Conservation (phyloP, 2,888 invertebrate genomes). For the Tenodera sinensis region DNA sequence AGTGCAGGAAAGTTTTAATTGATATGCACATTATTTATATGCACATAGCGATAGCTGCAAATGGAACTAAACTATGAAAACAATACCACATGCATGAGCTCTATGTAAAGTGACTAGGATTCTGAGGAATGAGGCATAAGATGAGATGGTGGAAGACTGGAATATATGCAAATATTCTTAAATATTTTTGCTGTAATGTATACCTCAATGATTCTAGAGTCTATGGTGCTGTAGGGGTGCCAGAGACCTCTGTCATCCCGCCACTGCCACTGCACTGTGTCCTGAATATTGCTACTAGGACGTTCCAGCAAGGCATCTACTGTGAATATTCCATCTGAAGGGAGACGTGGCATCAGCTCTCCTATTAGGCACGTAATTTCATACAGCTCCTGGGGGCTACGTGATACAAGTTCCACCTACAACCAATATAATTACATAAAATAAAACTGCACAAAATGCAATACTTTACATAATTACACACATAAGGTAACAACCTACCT, state of each 20-base stretch:
- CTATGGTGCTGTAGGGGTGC: conserved; percentile 91
- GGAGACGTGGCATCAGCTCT: conserved; percentile 94
- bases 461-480: neutral
- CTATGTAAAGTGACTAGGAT: too few species aligned
- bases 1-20: too few species aligned
- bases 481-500: conserved; percentile 27
- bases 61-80: too few species aligned
- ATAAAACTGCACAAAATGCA: neutral
- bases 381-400: conserved; percentile 93
- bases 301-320: conserved; percentile 85
- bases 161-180: neutral
- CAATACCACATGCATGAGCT: too few species aligned
- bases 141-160: too few species aligned
- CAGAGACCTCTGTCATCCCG: conserved; percentile 85
- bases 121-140: too few species aligned
- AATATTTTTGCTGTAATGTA: neutral
- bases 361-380: conserved; percentile 97
- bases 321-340: conserved; percentile 91
- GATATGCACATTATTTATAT: too few species aligned
- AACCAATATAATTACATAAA: conserved; percentile 17
- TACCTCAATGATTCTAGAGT: conserved; percentile 90
- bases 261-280: conserved; percentile 95
- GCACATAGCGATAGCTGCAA: too few species aligned
- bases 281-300: conserved; percentile 63
- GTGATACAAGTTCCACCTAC: conserved; percentile 76